Evolutionary conservation across 2,888 invertebrate genomes (phyloP), one percentile per base, ranked within the genome.

Genomic region (Euplagia quadripunctaria): DNA sequence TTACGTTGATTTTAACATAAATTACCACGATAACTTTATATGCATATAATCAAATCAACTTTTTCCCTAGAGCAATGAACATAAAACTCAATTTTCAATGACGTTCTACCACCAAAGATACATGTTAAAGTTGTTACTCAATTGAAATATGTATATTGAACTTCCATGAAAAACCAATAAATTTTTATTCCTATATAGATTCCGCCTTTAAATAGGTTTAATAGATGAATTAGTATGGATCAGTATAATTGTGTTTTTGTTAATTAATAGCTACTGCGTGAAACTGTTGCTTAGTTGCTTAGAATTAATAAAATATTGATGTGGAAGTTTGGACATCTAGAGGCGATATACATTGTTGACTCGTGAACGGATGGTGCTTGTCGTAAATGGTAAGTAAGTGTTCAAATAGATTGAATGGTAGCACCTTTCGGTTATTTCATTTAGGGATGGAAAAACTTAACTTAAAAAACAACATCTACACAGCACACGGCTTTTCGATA

Each of bases 121-220:
- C 7, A 43, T 8, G 14, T 52, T 7, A 67, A 70, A 4, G 17
- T 72, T 31, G 70, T 67, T 41, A 67, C 12, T 70, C 17, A 43
- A 68, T 76, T 72, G 55, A 46, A 46, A 76, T 76, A 77, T 31
- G 31, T 77, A 75, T 71, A 76, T 75, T 64, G 58, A n/a, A 82
- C 71, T 81, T 82, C 83, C 83, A 81, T 73, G 63, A 69, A 63
- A 31, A 55, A 46, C 72, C 70, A 69, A 75, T 77, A 73, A 80
- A 84, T 82, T 83, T 81, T 79, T 84, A 78, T 84, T 58, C 73
- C 64, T 72, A 74, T 74, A 71, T 69, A 64, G 64, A 79, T 80
- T 61, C 75, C n/a, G 49, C 55, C 73, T 49, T 76, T 82, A 84
- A 79, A 82, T 79, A 16, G 71, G 67, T n/a, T 73, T 72, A 73